Evolutionary conservation across 1,140 invertebrate genomes (phyloP).

Genomic region (Harpegnathos saltator): DNA sequence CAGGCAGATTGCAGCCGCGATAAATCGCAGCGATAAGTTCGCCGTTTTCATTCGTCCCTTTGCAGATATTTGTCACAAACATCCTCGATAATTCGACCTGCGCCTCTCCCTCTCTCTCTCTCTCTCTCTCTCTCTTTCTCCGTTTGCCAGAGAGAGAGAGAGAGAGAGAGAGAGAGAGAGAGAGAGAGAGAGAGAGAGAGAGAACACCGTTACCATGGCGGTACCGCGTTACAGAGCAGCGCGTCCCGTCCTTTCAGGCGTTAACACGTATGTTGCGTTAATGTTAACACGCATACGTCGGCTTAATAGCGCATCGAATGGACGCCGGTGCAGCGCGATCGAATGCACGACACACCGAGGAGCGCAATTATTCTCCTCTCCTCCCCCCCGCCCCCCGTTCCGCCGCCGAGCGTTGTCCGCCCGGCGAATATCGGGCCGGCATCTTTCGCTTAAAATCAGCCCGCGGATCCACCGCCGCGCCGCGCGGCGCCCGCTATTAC

Average conservation of each 20-base stretch:
- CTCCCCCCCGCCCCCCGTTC: background rate
- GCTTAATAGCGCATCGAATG: background rate
- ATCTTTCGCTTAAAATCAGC: slow-evolving; percentile 51
- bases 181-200: too few species aligned
- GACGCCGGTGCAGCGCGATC: slow-evolving; percentile 4
- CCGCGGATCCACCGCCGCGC: slow-evolving; percentile 27
- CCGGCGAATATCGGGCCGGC: slow-evolving; percentile 26
- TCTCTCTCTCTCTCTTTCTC: too few species aligned
- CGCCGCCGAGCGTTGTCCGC: too few species aligned
- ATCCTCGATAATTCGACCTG: background rate
- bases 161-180: too few species aligned
- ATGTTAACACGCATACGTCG: slow-evolving; percentile 25
- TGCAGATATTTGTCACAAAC: too few species aligned
- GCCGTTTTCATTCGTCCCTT: too few species aligned
- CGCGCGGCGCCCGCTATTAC: slow-evolving; percentile 43
- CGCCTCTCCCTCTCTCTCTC: background rate
- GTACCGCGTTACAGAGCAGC: background rate
- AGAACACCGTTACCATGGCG: background rate
- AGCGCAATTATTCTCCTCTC: slow-evolving; percentile 27
- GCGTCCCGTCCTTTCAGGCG: background rate
- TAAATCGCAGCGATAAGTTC: too few species aligned
- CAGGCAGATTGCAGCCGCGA: too few species aligned
- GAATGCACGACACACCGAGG: slow-evolving; percentile 9
- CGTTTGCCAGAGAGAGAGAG: too few species aligned
- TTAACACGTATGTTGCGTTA: slow-evolving; percentile 6